A percentile compares a stretch with the other conserved stretches of the same genome.
Evolutionary conservation across 2,797 vertebrate genomes (phyloP).

Genomic region (Agapornis canus): DNA sequence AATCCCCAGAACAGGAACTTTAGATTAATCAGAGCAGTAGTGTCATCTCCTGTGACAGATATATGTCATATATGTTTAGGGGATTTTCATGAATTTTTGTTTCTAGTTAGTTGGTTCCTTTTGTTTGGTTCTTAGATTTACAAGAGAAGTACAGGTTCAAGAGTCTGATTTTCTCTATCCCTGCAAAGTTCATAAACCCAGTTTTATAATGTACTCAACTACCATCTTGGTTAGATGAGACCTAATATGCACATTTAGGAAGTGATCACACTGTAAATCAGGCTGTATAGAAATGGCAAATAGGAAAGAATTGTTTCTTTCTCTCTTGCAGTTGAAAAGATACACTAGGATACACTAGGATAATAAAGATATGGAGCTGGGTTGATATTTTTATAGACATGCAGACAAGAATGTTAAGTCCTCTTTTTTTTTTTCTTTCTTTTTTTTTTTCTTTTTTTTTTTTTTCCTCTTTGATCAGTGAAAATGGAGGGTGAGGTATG

Average conservation of each 20-base stretch:
- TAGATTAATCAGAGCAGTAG: neutral
- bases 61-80: neutral
- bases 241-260: neutral
- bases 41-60: neutral
- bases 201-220: neutral
- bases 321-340: neutral
- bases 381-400: neutral
- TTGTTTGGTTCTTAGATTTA: neutral
- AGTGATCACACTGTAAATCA: neutral
- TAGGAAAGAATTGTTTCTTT: neutral
- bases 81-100: neutral
- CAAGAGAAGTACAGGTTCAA: neutral
- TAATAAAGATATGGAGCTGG: neutral
- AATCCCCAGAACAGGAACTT: neutral
- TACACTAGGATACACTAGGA: neutral
- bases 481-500: neutral
- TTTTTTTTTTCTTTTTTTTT: neutral
- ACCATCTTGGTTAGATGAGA: neutral
- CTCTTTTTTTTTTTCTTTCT: neutral
- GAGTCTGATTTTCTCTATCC: accelerated
- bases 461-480: neutral
- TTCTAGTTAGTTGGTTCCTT: neutral
- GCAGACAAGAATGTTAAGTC: neutral
- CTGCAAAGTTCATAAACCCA: neutral
- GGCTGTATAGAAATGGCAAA: neutral